Evolutionary conservation across 2,113 vertebrate species (phyloP).

Genomic region (Scomber japonicus): DNA sequence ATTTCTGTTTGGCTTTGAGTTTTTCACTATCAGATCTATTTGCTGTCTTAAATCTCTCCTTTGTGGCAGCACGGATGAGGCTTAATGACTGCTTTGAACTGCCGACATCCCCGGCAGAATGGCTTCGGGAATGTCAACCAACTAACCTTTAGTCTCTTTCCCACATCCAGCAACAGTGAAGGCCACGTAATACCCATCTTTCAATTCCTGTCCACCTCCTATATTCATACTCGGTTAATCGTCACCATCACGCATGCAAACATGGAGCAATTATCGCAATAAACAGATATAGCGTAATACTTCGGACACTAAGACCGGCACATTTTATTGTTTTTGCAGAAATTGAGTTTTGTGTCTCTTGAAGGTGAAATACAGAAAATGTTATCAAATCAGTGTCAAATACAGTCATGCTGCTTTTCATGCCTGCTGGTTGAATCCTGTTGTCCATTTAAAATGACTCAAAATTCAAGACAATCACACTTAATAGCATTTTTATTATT

Average conservation of each 20-base stretch:
- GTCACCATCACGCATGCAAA: slow-evolving; percentile 29
- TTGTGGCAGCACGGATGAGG: slow-evolving; percentile 68
- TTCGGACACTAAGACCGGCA: background rate
- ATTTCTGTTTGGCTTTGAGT: slow-evolving; percentile 80
- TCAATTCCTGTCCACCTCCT: slow-evolving; percentile 41
- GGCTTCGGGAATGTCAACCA: slow-evolving; percentile 85
- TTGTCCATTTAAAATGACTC: too few species aligned
- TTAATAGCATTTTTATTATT: too few species aligned
- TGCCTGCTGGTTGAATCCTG: too few species aligned
- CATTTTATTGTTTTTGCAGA: background rate
- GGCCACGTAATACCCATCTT: slow-evolving; percentile 50
- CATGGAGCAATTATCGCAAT: background rate
- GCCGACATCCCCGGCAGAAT: slow-evolving; percentile 61
- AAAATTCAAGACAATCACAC: too few species aligned
- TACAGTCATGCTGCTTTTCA: background rate
- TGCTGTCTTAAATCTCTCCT: slow-evolving; percentile 81
- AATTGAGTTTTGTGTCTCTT: background rate
- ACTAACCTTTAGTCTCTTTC: slow-evolving; percentile 88
- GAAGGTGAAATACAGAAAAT: background rate
- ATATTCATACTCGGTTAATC: slow-evolving; percentile 19
- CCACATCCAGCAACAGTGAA: slow-evolving; percentile 69
- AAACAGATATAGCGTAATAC: background rate
- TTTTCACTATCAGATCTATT: slow-evolving; percentile 75
- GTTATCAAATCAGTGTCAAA: background rate
- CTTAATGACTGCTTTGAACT: slow-evolving; percentile 80